Percentiles rank a stretch among this genome's conserved stretches.
Evolutionary conservation across 2,113 vertebrate genomes (phyloP).

Genomic region (Anguilla japonica): DNA sequence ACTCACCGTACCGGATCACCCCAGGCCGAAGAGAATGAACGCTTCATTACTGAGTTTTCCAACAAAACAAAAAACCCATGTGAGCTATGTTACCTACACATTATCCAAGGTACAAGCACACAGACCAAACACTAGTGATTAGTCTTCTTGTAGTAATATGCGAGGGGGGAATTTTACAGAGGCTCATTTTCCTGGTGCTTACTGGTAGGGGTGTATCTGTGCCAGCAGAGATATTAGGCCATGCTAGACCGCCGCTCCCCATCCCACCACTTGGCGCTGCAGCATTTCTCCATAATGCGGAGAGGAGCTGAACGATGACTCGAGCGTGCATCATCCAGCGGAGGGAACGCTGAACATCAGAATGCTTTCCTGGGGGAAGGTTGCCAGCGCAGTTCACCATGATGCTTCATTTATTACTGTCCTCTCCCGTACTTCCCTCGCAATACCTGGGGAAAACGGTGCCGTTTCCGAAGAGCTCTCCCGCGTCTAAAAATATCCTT

Average conservation of each 20-base stretch:
- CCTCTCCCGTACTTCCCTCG: not conserved
- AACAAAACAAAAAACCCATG: not conserved
- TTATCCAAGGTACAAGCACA: not conserved
- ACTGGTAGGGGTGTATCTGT: not conserved
- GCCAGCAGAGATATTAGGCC: not conserved
- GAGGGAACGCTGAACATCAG: not conserved
- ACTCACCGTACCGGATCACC: too few relatives aligned
- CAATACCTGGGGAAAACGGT: conserved; percentile 4
- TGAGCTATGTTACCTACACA: not conserved
- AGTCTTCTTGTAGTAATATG: too few relatives aligned
- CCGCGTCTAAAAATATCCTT: conserved; percentile 69
- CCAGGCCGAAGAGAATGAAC: too few relatives aligned
- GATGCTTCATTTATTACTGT: not conserved
- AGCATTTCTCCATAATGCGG: not conserved
- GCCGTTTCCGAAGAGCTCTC: conserved; percentile 40
- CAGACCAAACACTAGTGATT: not conserved
- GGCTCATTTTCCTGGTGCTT: too few relatives aligned
- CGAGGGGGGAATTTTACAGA: not conserved
- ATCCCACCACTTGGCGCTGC: not conserved
- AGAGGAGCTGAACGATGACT: not conserved
- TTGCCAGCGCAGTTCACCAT: not conserved
- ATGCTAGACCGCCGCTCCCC: not conserved
- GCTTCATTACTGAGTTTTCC: too few relatives aligned
- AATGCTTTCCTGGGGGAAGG: not conserved
- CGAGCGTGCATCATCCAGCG: not conserved